Conservation (phyloP, 2,797 vertebrate genomes). For the Leptodactylus fallax region DNA sequence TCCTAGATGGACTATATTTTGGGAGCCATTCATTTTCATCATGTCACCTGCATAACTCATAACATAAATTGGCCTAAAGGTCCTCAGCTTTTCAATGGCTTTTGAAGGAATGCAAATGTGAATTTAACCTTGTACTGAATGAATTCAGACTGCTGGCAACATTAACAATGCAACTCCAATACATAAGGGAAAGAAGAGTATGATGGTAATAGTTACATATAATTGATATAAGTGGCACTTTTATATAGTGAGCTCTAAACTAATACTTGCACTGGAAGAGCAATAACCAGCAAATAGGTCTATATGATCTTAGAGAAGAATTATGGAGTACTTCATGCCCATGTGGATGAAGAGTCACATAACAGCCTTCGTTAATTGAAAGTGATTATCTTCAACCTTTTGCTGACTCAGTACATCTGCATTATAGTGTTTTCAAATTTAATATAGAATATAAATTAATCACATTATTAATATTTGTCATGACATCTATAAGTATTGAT, state of each 20-base stretch:
- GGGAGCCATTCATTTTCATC: constrained; percentile 31
- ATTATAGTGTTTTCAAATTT: neutral
- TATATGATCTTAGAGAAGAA: neutral
- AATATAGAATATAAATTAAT: constrained; percentile 1
- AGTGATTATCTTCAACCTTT: neutral
- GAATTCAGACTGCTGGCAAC: constrained; percentile 12
- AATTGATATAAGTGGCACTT: constrained; percentile 3
- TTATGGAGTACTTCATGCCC: neutral
- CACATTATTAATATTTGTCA: neutral
- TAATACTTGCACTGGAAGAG: neutral
- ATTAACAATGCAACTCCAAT: neutral
- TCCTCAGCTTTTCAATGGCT: constrained; percentile 29
- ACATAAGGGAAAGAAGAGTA: neutral
- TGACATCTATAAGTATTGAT: neutral
- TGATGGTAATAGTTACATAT: constrained; percentile 5
- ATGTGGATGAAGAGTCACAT: neutral
- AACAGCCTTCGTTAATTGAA: neutral
- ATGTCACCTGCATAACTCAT: constrained; percentile 32
- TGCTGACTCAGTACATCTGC: neutral
- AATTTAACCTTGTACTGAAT: constrained; percentile 33
- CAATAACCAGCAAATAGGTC: constrained; percentile 18
- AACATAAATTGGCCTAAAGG: constrained; percentile 44
- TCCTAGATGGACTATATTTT: constrained; percentile 28
- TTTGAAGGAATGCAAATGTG: constrained; percentile 37
- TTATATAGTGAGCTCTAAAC: neutral